phyloP scores from a whole-genome alignment of 2,797 vertebrate genomes.

The Pangasius mekongensis region DNA sequence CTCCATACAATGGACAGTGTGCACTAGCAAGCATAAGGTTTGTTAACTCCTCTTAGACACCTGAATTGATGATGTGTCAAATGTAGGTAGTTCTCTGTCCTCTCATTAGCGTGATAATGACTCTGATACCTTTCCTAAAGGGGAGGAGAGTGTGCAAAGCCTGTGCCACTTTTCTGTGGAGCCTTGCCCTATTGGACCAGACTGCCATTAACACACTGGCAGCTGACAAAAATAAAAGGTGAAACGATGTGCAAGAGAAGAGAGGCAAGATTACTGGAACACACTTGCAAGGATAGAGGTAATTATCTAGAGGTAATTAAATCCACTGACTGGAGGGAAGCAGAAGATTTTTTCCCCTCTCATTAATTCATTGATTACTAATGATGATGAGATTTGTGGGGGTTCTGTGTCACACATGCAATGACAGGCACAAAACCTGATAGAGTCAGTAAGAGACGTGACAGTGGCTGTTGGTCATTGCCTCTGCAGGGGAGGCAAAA shows the following conservation, averaged over 20 bases:
- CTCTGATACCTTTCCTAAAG: conserved; percentile 53
- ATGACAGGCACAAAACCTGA: neutral
- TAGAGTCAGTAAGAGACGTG: neutral
- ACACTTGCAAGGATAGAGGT: conserved; percentile 25
- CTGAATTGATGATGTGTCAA: conserved; percentile 58
- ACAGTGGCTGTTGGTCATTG: neutral
- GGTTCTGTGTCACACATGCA: conserved; percentile 1
- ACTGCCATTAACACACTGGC: conserved; percentile 28
- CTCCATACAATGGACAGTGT: conserved; percentile 31
- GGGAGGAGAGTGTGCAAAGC: conserved; percentile 39
- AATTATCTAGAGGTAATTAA: conserved; percentile 43
- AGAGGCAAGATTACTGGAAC: conserved; percentile 22
- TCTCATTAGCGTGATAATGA: conserved; percentile 60
- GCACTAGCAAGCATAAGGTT: neutral
- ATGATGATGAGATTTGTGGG: conserved; percentile 44
- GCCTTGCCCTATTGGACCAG: conserved; percentile 37
- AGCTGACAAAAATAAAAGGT: conserved; percentile 13
- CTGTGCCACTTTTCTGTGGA: conserved; percentile 23
- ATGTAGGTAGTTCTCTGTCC: conserved; percentile 51
- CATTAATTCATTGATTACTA: conserved; percentile 45
- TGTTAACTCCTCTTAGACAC: conserved; percentile 63
- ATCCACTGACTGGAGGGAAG: conserved; percentile 29
- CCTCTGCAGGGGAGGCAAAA: neutral
- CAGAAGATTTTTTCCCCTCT: conserved; percentile 24
- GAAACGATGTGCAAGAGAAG: neutral